Evolutionary conservation across 2,888 invertebrate species (phyloP).

Genomic region (Gortyna flavago): DNA sequence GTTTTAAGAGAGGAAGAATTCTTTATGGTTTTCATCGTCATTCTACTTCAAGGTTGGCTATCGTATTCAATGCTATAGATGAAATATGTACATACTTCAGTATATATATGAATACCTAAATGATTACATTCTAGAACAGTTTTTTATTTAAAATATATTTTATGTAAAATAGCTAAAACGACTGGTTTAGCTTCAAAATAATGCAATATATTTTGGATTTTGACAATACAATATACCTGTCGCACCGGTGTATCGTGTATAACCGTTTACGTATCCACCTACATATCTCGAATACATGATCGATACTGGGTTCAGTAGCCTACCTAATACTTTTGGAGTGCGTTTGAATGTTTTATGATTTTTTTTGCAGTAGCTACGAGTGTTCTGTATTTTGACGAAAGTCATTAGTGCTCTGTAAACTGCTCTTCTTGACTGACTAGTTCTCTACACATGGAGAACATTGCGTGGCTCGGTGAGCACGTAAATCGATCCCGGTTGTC

Average conservation of each 20-base stretch:
- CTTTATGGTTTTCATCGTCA: background rate
- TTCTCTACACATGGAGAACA: background rate
- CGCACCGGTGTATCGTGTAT: background rate
- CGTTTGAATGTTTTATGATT: conserved; percentile 10
- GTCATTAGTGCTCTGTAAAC: background rate
- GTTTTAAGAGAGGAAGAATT: background rate
- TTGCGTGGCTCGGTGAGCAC: background rate
- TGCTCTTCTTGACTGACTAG: background rate
- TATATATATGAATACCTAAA: background rate
- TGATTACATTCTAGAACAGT: background rate
- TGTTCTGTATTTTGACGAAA: background rate
- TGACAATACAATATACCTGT: background rate
- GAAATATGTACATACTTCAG: background rate
- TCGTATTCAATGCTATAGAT: background rate
- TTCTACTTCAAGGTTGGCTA: background rate
- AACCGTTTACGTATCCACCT: background rate
- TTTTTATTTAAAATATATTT: background rate
- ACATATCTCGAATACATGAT: background rate
- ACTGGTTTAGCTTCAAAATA: background rate
- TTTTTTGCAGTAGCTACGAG: background rate
- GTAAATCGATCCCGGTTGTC: too few species aligned
- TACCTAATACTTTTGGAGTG: background rate
- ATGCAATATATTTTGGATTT: conserved; percentile 8
- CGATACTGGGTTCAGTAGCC: background rate
- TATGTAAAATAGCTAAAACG: background rate